Percentiles rank a stretch among this genome's conserved stretches.
These are phyloP conservation scores for Xyrichtys novacula DNA, from an alignment of 2,797 vertebrate species.

Conservation along the genomic window DNA sequence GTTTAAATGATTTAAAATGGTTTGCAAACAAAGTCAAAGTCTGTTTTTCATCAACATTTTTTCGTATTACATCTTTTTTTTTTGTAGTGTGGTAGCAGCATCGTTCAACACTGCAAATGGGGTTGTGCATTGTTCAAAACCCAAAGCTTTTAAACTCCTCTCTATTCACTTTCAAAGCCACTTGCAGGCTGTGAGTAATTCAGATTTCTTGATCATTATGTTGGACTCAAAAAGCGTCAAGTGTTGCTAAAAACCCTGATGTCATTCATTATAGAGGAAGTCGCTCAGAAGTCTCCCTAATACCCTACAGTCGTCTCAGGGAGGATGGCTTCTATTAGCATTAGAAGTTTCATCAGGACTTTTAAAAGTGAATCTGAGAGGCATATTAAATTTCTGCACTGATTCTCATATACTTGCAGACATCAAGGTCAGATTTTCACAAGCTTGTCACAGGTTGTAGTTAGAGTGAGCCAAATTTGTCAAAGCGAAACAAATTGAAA, in stretches of 20 bases:
- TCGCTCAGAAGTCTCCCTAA: background rate
- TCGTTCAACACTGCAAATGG: no score
- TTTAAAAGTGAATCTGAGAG: slow-evolving; percentile 31
- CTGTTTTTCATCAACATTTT: no score
- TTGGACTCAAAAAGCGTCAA: background rate
- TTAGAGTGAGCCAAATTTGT: slow-evolving; percentile 4
- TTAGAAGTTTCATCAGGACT: slow-evolving; percentile 17
- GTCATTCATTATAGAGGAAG: background rate
- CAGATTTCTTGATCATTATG: slow-evolving; percentile 6
- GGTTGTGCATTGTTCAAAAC: background rate
- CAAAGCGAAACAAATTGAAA: slow-evolving; percentile 20
- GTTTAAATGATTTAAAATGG: no score
- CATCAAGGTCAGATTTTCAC: slow-evolving; percentile 5
- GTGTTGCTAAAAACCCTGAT: background rate
- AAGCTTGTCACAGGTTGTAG: slow-evolving; percentile 11
- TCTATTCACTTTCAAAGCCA: background rate
- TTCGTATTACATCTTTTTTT: no score
- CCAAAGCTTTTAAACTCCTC: background rate
- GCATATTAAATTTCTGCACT: slow-evolving; percentile 33
- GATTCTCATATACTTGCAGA: slow-evolving; percentile 1
- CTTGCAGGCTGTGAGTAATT: background rate
- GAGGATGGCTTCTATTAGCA: background rate
- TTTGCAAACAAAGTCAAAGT: no score
- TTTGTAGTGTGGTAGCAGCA: no score
- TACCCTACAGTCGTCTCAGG: background rate